These are phyloP conservation scores for Antrozous pallidus DNA, from an alignment of 2,797 vertebrate species.

Conservation along the genomic window DNA sequence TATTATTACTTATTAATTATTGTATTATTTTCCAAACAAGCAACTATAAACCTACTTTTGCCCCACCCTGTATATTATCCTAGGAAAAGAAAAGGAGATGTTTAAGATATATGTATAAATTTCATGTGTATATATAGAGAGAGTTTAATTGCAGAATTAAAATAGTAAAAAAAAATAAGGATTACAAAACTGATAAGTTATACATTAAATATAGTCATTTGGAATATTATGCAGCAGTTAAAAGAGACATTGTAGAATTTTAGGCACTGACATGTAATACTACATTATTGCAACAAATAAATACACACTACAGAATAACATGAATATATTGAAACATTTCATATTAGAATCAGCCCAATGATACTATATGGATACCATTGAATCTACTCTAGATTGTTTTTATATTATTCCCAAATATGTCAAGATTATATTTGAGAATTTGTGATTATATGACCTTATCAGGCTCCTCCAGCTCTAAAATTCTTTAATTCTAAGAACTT, in stretches of 20 bases:
- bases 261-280: background rate
- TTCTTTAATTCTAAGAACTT: slow-evolving; percentile 18
- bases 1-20: too few relatives aligned
- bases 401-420: background rate
- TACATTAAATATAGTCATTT: background rate
- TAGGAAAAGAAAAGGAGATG: background rate
- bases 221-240: background rate
- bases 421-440: background rate
- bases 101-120: background rate
- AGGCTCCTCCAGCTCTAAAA: background rate
- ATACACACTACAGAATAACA: background rate
- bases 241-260: background rate
- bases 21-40: too few relatives aligned
- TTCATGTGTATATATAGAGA: background rate
- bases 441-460: background rate
- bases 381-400: background rate
- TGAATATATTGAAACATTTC: background rate
- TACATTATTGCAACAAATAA: background rate
- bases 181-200: background rate
- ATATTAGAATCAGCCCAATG: background rate
- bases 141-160: slow-evolving; percentile 7
- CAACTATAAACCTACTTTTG: background rate
- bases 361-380: background rate
- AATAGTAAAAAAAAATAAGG: background rate
- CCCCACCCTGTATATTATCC: background rate